phyloP scores from a whole-genome alignment of 2,888 invertebrate species.

The Unio pictorum region DNA sequence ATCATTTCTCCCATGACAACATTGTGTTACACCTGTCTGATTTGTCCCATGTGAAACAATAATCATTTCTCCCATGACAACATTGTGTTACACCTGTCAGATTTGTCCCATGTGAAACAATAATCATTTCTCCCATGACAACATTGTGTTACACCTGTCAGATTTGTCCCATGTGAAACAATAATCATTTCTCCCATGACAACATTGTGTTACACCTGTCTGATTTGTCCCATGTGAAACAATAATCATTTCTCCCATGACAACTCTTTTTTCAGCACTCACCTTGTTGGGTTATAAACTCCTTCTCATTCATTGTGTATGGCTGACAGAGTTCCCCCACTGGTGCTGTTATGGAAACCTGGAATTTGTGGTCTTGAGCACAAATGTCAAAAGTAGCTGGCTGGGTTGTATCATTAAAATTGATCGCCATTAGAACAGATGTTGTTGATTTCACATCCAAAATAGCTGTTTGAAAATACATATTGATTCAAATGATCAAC shows the following conservation, averaged over 20 bases:
- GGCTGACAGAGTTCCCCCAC: constrained; percentile 91
- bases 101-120: background rate
- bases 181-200: background rate
- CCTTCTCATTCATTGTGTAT: constrained; percentile 81
- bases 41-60: background rate
- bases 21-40: no score
- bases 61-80: background rate
- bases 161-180: background rate
- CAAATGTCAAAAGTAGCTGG: constrained; percentile 85
- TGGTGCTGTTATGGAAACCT: constrained; percentile 79
- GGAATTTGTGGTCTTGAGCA: constrained; percentile 66
- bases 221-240: background rate
- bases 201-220: no score
- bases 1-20: background rate
- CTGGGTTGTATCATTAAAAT: constrained; percentile 94
- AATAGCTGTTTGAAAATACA: constrained; percentile 48
- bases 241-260: background rate
- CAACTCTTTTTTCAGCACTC: constrained; percentile 8
- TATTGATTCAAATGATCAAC: background rate
- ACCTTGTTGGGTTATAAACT: constrained; percentile 75
- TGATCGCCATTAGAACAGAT: constrained; percentile 84
- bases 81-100: no score
- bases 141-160: no score
- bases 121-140: background rate
- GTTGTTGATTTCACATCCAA: constrained; percentile 79